phyloP scores from a whole-genome alignment of 2,888 invertebrate species.

The Gymnoscelis rufifasciata region DNA sequence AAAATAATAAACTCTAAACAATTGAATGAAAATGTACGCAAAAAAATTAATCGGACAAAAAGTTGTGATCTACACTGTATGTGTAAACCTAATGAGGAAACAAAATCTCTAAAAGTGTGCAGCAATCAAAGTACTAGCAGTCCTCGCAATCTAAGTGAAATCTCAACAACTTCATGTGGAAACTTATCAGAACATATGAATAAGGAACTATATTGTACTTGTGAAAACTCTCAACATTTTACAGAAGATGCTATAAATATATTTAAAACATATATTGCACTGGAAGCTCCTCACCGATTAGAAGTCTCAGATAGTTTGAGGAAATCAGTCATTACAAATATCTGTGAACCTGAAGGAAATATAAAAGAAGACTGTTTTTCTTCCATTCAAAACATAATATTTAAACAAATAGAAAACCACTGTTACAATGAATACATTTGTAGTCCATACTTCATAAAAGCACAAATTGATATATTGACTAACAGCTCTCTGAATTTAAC shows the following conservation, averaged over 20 bases:
- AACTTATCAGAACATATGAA: slow-evolving; percentile 44
- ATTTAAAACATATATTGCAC: slow-evolving; percentile 87
- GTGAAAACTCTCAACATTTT: slow-evolving; percentile 39
- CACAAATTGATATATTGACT: slow-evolving; percentile 94
- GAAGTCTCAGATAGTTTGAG: slow-evolving; percentile 79
- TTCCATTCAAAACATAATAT: slow-evolving; percentile 84
- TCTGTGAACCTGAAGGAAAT: slow-evolving; percentile 82
- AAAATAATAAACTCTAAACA: slow-evolving; percentile 33
- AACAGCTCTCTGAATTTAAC: slow-evolving; percentile 87
- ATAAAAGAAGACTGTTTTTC: slow-evolving; percentile 85
- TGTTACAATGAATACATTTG: slow-evolving; percentile 89
- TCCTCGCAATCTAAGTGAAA: slow-evolving; percentile 35
- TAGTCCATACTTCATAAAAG: slow-evolving; percentile 93
- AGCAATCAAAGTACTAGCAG: slow-evolving; percentile 44
- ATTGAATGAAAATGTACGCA: slow-evolving; percentile 36
- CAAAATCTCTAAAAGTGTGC: slow-evolving; percentile 41
- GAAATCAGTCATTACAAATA: slow-evolving; percentile 81
- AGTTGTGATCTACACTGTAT: slow-evolving; percentile 58
- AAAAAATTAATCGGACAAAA: slow-evolving; percentile 55
- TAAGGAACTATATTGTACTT: slow-evolving; percentile 13
- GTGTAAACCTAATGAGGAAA: slow-evolving; percentile 34
- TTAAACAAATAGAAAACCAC: slow-evolving; percentile 83
- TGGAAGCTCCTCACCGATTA: slow-evolving; percentile 81
- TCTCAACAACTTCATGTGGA: slow-evolving; percentile 54
- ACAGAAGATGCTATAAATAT: slow-evolving; percentile 83